Evolutionary conservation across 2,888 invertebrate species (phyloP).

Genomic region (Eretmocerus hayati): DNA sequence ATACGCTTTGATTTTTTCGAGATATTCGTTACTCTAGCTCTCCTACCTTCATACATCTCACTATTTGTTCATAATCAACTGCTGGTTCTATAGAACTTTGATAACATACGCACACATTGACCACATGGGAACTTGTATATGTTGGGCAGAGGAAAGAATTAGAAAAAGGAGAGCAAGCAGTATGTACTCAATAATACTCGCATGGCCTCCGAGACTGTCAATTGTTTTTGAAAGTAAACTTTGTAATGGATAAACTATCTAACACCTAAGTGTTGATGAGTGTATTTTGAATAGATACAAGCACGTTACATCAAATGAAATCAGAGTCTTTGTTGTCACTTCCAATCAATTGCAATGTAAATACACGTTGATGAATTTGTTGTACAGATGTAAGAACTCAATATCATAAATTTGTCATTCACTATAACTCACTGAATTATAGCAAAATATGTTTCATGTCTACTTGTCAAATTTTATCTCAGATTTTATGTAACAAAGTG

Average conservation of each 20-base stretch:
- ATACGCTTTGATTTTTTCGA: too few relatives aligned
- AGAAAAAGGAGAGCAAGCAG: slow-evolving; percentile 17
- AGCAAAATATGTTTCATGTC: slow-evolving; percentile 10
- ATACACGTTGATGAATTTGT: slow-evolving; percentile 17
- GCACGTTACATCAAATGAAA: slow-evolving; percentile 3
- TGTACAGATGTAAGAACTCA: slow-evolving; percentile 8
- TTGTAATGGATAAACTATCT: slow-evolving; percentile 11
- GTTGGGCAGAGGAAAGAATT: neutral
- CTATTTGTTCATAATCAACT: too few relatives aligned
- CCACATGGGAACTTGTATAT: too few relatives aligned
- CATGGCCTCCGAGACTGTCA: slow-evolving; percentile 42
- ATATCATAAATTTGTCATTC: slow-evolving; percentile 5
- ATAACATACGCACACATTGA: slow-evolving; percentile 19
- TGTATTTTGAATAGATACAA: slow-evolving; percentile 2
- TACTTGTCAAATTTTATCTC: slow-evolving; percentile 14
- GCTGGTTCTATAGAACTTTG: too few relatives aligned
- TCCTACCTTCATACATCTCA: too few relatives aligned
- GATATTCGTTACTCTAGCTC: too few relatives aligned
- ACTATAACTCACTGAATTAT: neutral
- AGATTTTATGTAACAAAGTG: slow-evolving; percentile 19
- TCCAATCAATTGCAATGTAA: slow-evolving; percentile 17
- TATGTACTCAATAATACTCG: slow-evolving; percentile 25
- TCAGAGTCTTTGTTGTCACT: slow-evolving; percentile 11
- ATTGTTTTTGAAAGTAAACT: slow-evolving; percentile 46
- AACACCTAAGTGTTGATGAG: slow-evolving; percentile 3